Evolutionary conservation across 2,113 vertebrate species (phyloP).

Genomic region (Uria lomvia): DNA sequence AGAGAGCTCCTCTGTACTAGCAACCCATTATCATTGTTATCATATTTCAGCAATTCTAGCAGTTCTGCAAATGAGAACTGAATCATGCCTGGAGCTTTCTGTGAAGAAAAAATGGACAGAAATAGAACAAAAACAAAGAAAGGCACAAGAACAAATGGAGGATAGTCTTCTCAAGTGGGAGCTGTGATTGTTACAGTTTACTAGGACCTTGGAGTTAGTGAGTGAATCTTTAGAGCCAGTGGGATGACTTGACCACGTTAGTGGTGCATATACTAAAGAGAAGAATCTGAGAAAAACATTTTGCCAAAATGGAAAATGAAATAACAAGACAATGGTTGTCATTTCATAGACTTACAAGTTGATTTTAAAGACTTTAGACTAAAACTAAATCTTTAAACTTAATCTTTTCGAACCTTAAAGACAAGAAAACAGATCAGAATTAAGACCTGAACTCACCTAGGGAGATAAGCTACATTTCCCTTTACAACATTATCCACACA

Average conservation of each 20-base stretch:
- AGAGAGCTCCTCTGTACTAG: not conserved
- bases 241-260: not conserved
- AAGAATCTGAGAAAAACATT: not conserved
- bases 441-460: not conserved
- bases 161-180: not conserved
- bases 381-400: not conserved
- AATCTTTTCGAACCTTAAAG: not conserved
- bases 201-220: not conserved
- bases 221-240: not conserved
- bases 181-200: not conserved
- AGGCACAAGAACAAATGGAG: not conserved
- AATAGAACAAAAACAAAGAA: not conserved
- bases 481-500: not conserved
- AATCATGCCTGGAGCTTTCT: not conserved
- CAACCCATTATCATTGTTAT: not conserved
- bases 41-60: not conserved
- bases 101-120: not conserved
- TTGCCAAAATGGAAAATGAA: not conserved
- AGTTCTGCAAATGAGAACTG: not conserved
- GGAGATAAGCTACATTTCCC: not conserved
- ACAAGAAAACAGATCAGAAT: not conserved
- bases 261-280: not conserved
- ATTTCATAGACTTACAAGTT: not conserved
- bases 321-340: not conserved
- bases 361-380: not conserved